A percentile compares a stretch with the other conserved stretches of the same genome.
Conservation (phyloP, 1,140 invertebrate species). For the Drosophila saltans region DNA sequence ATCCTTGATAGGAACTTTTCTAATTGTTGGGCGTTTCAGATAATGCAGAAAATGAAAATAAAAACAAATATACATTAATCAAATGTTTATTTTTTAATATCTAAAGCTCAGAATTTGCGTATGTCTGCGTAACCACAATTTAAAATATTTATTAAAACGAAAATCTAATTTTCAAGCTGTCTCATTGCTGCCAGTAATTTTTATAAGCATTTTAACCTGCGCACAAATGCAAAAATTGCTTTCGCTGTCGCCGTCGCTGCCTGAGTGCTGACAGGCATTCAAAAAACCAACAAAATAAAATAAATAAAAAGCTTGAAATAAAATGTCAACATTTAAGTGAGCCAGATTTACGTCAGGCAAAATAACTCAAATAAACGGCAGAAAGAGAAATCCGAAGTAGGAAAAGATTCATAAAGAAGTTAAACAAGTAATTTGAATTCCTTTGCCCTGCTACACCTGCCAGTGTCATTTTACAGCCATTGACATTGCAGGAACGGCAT, state of each 20-base stretch:
- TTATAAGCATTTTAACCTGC: conserved; percentile 11
- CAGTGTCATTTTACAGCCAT: neutral
- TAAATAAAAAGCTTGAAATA: neutral
- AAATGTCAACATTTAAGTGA: neutral
- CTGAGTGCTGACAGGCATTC: conserved; percentile 14
- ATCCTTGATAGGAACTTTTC: no score
- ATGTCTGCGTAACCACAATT: neutral
- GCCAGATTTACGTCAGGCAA: conserved; percentile 7
- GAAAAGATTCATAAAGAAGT: neutral
- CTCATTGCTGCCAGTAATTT: conserved; percentile 13
- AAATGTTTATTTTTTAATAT: neutral
- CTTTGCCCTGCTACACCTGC: neutral
- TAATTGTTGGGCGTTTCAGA: no score
- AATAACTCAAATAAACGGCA: neutral
- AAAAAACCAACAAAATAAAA: neutral
- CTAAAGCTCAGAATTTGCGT: neutral
- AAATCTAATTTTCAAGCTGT: conserved; percentile 20
- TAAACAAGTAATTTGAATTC: conserved; percentile 6
- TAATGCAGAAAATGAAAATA: neutral
- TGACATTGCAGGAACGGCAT: no score
- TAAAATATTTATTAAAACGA: conserved; percentile 13
- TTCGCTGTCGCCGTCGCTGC: no score
- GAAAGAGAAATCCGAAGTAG: neutral
- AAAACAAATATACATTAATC: neutral
- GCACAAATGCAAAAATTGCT: neutral